Base-by-base conservation (phyloP, 1,140 invertebrate genomes). In the Platyscapa corneri region DNA sequence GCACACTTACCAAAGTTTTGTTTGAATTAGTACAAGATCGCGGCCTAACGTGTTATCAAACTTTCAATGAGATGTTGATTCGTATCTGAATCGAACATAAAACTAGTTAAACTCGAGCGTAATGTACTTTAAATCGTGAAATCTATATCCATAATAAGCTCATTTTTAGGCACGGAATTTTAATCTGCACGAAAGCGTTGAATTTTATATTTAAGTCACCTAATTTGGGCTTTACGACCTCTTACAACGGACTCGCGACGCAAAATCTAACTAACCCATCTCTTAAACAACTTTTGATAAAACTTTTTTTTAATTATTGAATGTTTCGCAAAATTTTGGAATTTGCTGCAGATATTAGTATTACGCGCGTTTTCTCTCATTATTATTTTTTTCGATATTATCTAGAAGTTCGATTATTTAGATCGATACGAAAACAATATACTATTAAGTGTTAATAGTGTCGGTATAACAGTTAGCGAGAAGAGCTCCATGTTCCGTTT, bases 201-300 rank as follows among this genome's bases (percentile, higher is more conserved):
- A 0, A 42, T 12, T 74, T 42, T 74, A 74, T n/a, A n/a, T 42
- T 27, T 39, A 8, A 42, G 18, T 27, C 3, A 14, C 70, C 70
- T 42, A 74, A 74, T 74, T 74, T 74, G 70, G 70, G 70, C 37
- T 74, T 42, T 74, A 42, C 27, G 37, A 74, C 34, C 70, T 74
- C 37, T 42, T 32, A 18, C 42, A 67, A 39, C 67, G 37, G 70
- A 27, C 70, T 3, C 37, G 10, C 3, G 8, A 7, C 37, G 12
- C 2, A 74, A 74, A 74, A 74, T 74, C 70, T 42, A 74, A 74
- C 39, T 74, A 74, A 39, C 27, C 23, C 70, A 74, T 74, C 70
- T 70, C 10, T 34, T 20, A 37, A 70, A 70, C 34, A n/a, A 70
- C 30, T 70, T 70, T 39, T 20, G 67, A 70, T 70, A 70, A 70